Conservation (phyloP, 1,140 invertebrate species). For the Psilanteris sp. region DNA sequence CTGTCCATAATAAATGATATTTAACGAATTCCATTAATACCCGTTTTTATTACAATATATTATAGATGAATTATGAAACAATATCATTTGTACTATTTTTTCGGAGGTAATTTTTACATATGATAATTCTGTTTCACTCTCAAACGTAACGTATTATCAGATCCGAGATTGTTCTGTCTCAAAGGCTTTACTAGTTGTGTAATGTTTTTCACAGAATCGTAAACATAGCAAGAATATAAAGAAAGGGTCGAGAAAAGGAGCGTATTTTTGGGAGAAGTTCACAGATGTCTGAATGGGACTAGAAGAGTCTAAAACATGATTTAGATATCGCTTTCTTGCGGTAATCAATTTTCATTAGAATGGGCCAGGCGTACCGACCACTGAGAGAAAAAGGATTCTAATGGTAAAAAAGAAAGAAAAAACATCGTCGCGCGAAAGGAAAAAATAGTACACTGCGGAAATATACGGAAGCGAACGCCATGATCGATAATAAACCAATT, state of each 20-base stretch:
- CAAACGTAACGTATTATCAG: conserved; percentile 33
- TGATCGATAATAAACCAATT: conserved; percentile 18
- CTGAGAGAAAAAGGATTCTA: conserved; percentile 32
- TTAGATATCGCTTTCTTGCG: conserved; percentile 74
- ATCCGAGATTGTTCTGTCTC: conserved; percentile 61
- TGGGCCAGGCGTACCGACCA: conserved; percentile 53
- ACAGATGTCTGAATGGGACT: conserved; percentile 37
- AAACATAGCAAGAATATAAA: conserved; percentile 49
- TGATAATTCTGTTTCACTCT: conserved; percentile 9
- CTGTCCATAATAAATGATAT: no score
- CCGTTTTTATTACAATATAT: no score
- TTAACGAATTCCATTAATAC: no score
- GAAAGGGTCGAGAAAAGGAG: conserved; percentile 26
- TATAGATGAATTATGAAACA: no score
- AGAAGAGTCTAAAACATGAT: conserved; percentile 70
- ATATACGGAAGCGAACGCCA: no score
- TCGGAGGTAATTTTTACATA: not conserved
- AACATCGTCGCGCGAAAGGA: conserved; percentile 7
- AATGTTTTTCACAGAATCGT: conserved; percentile 67
- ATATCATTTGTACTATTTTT: no score
- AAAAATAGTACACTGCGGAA: conserved; percentile 40
- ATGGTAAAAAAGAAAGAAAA: conserved; percentile 13
- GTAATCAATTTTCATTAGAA: conserved; percentile 78
- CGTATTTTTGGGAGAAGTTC: conserved; percentile 33
- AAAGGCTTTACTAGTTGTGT: conserved; percentile 63